phyloP scores from a whole-genome alignment of 2,113 vertebrate genomes.

The Cavia aperea region DNA sequence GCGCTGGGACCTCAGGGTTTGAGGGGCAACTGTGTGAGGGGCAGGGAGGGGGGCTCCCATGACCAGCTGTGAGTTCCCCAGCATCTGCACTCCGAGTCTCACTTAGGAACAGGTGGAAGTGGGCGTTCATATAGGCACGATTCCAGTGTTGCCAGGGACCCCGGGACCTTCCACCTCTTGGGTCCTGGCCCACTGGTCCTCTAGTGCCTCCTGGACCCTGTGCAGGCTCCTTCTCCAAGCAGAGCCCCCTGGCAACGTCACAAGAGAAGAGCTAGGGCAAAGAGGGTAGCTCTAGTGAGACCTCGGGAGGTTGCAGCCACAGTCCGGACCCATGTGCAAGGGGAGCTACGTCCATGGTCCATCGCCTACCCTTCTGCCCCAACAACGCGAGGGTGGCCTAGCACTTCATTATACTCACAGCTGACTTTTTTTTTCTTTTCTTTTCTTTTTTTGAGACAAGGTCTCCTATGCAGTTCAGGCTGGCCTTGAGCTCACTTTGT shows the following conservation, averaged over 20 bases:
- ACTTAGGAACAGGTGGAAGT: constrained; percentile 80
- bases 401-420: background rate
- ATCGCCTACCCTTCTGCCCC: background rate
- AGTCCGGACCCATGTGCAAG: background rate
- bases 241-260: background rate
- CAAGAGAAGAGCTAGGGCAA: background rate
- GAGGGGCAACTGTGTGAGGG: constrained; percentile 79
- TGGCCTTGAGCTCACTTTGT: too few species aligned
- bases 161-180: background rate
- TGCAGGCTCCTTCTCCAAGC: background rate
- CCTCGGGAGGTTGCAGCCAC: background rate
- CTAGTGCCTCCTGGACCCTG: background rate
- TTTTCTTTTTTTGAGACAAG: too few species aligned
- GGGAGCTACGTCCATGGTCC: background rate
- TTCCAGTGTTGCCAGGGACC: background rate
- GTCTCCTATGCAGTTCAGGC: too few species aligned
- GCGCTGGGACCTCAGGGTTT: constrained; percentile 80
- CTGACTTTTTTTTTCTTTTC: background rate
- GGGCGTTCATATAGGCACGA: background rate
- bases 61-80: constrained; percentile 23
- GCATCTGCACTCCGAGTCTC: constrained; percentile 76
- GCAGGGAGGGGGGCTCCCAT: constrained; percentile 73
- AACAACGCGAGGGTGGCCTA: background rate
- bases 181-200: background rate
- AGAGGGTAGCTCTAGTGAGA: background rate